These are phyloP conservation scores for Cheumatopsyche charites DNA, from an alignment of 1,140 invertebrate genomes.

Conservation along the genomic window DNA sequence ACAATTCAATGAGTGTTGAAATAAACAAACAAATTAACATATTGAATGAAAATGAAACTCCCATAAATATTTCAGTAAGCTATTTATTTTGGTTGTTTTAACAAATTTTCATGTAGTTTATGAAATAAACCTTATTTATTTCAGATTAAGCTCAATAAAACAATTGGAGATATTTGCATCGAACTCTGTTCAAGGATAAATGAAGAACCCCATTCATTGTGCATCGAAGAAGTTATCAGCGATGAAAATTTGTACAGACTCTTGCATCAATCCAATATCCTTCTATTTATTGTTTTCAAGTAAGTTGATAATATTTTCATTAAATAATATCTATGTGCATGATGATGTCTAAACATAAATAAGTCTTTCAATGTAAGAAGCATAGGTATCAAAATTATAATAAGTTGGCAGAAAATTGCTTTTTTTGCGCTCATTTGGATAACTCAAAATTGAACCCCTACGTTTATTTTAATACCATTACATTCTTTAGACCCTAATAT, in stretches of 20 bases:
- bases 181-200: slow-evolving; percentile 70
- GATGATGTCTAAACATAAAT: too few species aligned
- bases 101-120: too few species aligned
- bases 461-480: too few species aligned
- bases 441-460: too few species aligned
- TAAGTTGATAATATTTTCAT: slow-evolving; percentile 53
- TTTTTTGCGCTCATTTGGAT: too few species aligned
- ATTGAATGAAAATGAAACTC: slow-evolving; percentile 62
- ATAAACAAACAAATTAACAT: slow-evolving; percentile 73
- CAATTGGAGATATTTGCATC: slow-evolving; percentile 73
- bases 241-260: slow-evolving; percentile 74
- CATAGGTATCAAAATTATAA: too few species aligned
- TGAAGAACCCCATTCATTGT: slow-evolving; percentile 67
- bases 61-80: slow-evolving; percentile 67
- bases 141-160: slow-evolving; percentile 78
- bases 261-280: slow-evolving; percentile 77
- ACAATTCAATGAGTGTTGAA: slow-evolving; percentile 60
- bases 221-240: slow-evolving; percentile 78
- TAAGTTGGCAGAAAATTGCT: too few species aligned
- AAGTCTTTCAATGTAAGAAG: too few species aligned
- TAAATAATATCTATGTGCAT: too few species aligned
- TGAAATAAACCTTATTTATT: too few species aligned
- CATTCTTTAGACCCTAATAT: too few species aligned
- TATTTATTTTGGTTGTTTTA: too few species aligned
- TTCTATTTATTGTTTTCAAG: slow-evolving; percentile 70